Conservation (phyloP, 2,113 vertebrate genomes). For the Balaeniceps rex region DNA sequence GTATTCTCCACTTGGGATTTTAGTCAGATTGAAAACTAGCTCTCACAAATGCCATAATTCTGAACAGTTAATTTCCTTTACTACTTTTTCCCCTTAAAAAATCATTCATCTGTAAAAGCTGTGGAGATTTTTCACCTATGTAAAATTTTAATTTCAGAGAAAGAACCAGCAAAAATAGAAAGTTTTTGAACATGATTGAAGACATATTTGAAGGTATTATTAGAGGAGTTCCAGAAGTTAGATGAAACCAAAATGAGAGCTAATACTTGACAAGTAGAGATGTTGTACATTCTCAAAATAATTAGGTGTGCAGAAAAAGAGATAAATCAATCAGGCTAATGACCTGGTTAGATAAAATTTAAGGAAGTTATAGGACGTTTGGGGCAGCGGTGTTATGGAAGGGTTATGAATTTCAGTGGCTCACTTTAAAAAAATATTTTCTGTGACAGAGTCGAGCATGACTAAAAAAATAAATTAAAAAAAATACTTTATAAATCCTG, state of each 20-base stretch:
- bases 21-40: background rate
- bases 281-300: slow-evolving; percentile 25
- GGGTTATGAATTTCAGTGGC: background rate
- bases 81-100: background rate
- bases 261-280: slow-evolving; percentile 7
- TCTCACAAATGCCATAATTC: background rate
- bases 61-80: background rate
- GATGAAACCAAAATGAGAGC: slow-evolving; percentile 37
- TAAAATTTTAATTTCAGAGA: slow-evolving; percentile 42
- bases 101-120: background rate
- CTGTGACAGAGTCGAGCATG: background rate
- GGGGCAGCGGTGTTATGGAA: background rate
- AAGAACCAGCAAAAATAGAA: slow-evolving; percentile 25
- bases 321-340: background rate
- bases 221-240: slow-evolving; percentile 34
- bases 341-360: background rate
- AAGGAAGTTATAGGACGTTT: background rate
- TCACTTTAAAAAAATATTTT: background rate
- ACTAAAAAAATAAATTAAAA: background rate
- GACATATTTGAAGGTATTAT: slow-evolving; percentile 20
- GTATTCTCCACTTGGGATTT: background rate
- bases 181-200: slow-evolving; percentile 45
- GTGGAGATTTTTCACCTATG: background rate
- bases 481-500: background rate
- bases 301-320: slow-evolving; percentile 11